Evolutionary conservation across 2,797 vertebrate species (phyloP), one percentile per base, ranked within the genome.

Genomic region (Gallinago solitaria): DNA sequence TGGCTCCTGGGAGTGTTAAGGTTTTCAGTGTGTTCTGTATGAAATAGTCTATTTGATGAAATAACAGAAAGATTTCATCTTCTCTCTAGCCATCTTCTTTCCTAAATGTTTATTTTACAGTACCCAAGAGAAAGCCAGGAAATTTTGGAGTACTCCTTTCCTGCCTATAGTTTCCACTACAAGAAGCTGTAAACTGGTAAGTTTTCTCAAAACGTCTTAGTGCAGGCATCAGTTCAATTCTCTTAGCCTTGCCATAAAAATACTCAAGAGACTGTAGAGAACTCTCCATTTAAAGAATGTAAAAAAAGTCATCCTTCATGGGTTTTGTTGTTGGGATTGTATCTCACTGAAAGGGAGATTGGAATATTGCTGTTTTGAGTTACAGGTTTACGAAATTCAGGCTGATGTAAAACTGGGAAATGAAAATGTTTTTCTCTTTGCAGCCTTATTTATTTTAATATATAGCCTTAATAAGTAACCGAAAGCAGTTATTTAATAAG

Each of bases 401-500:
- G 37, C 11, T 28, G 64, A 70, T 82, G 33, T 82, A 67, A 89
- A 94, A 70, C 54, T 5, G 4, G 6, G 8, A 35, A 12, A 30
- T 56, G 39, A 53, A 65, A 83, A 32, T 70, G 53, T 54, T 54
- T 78, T 53, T 60, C 27, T 74, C 59, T 85, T 90, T 6, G 5
- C 9, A 76, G 41, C 75, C 73, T 78, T 90, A 92, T 85, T 96
- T 95, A 69, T 50, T 95, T 71, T 90, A 95, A 94, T 87, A 87
- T 87, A 95, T 82, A 91, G 32, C 64, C 65, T 88, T 90, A 92
- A 93, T 95, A 97, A 94, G 68, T 92, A 80, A 84, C 77, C 54
- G 74, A 83, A 94, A 84, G 15, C n/a, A 91, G 48, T 80, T 91
- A 93, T 95, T 95, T 75, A 92, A 94, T 91, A 96, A 91, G 24